Conservation (phyloP, 2,888 invertebrate species). For the Eupithecia tripunctaria region DNA sequence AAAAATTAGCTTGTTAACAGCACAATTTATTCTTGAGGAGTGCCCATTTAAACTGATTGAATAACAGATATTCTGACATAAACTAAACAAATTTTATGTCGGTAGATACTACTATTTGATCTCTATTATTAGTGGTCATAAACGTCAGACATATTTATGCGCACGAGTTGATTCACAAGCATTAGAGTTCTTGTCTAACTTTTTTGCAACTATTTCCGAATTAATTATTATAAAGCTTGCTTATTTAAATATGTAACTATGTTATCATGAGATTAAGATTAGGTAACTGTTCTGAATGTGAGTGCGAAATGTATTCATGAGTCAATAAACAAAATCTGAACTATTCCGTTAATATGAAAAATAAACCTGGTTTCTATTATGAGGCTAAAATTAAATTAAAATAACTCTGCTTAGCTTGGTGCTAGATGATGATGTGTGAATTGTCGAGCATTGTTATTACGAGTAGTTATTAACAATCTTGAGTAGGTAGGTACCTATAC, state of each 20-base stretch:
- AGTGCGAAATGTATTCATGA: constrained; percentile 2
- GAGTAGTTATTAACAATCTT: too few relatives aligned
- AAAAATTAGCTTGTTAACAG: background rate
- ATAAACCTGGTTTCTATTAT: background rate
- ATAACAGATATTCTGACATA: background rate
- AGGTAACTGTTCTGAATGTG: background rate
- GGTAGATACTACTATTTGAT: constrained; percentile 9
- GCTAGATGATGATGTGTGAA: too few relatives aligned
- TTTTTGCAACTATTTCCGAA: constrained; percentile 10
- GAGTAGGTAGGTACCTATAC: too few relatives aligned
- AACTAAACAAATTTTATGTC: background rate
- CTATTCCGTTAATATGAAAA: background rate
- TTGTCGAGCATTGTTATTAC: too few relatives aligned
- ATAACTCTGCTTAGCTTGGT: too few relatives aligned
- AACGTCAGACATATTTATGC: constrained; percentile 25
- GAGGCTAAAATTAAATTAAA: too few relatives aligned
- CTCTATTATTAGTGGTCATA: constrained; percentile 23
- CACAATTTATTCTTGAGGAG: background rate
- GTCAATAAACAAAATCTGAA: background rate
- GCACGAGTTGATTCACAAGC: constrained; percentile 8
- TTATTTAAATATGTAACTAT: background rate
- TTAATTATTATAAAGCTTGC: background rate
- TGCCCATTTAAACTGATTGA: background rate
- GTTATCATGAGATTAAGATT: background rate
- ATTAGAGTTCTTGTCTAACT: constrained; percentile 12